These are phyloP conservation scores for Premnoplex brunnescens DNA, from an alignment of 2,797 vertebrate genomes.

Conservation along the genomic window DNA sequence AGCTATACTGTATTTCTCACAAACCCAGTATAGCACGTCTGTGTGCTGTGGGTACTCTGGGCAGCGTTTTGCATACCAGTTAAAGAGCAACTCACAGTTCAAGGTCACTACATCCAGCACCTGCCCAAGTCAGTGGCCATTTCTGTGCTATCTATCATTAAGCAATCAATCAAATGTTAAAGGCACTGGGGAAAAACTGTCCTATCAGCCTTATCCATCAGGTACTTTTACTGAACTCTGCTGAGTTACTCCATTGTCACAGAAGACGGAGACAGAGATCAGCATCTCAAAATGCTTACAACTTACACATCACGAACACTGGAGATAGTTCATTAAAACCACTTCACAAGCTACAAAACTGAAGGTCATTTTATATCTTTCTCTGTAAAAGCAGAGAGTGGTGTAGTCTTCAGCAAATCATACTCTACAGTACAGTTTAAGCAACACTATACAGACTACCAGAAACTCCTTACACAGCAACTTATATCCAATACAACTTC, in stretches of 20 bases:
- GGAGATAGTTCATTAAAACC: neutral
- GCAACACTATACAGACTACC: neutral
- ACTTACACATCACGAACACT: neutral
- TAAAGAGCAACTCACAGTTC: neutral
- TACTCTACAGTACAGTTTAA: accelerated
- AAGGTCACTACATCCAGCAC: neutral
- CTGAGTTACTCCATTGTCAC: neutral
- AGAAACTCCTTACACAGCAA: neutral
- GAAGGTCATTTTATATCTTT: neutral
- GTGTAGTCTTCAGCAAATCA: neutral
- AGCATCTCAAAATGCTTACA: neutral
- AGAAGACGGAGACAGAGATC: neutral
- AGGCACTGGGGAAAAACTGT: neutral
- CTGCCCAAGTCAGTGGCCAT: neutral
- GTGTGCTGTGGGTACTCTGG: accelerated
- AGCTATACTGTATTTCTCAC: neutral
- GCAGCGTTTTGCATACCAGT: accelerated
- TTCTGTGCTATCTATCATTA: neutral
- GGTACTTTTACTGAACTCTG: neutral
- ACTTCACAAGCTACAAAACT: neutral
- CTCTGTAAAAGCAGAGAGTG: neutral
- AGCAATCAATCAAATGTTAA: neutral
- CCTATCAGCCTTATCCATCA: neutral
- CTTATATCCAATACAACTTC: neutral
- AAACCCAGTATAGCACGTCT: neutral